These are phyloP conservation scores for Drosophila niveifrons DNA, from an alignment of 2,888 invertebrate genomes.

Conservation along the genomic window DNA sequence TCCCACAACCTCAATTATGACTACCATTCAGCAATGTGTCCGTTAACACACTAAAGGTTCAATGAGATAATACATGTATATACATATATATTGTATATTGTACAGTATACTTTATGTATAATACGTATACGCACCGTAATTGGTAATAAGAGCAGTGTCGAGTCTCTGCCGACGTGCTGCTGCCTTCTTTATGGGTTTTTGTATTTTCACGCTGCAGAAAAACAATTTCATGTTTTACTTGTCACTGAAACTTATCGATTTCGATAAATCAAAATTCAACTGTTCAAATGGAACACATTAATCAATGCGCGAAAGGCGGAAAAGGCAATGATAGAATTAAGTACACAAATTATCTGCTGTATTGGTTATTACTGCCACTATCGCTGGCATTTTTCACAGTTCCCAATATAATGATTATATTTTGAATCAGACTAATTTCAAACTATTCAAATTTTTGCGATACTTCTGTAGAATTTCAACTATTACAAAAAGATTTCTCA, in stretches of 20 bases:
- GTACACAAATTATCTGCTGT: background rate
- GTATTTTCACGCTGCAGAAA: background rate
- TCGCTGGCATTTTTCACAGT: background rate
- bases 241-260: slow-evolving; percentile 13
- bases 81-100: background rate
- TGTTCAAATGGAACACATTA: background rate
- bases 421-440: background rate
- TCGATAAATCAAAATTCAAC: slow-evolving; percentile 6
- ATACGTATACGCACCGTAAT: slow-evolving; percentile 9
- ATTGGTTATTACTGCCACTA: background rate
- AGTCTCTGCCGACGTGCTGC: background rate
- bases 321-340: background rate
- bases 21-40: slow-evolving; percentile 56
- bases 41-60: slow-evolving; percentile 47
- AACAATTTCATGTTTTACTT: slow-evolving; percentile 11
- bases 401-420: background rate
- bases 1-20: slow-evolving; percentile 75
- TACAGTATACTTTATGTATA: slow-evolving; percentile 7
- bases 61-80: slow-evolving; percentile 23
- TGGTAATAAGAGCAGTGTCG: slow-evolving; percentile 15
- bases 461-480: too few species aligned
- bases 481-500: too few species aligned
- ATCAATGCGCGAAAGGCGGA: background rate
- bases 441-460: too few species aligned
- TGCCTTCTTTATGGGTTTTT: slow-evolving; percentile 3